Evolutionary conservation across 2,888 invertebrate species (phyloP), one percentile per base, ranked within the genome.

Genomic region (Ichneumoninae sp.): DNA sequence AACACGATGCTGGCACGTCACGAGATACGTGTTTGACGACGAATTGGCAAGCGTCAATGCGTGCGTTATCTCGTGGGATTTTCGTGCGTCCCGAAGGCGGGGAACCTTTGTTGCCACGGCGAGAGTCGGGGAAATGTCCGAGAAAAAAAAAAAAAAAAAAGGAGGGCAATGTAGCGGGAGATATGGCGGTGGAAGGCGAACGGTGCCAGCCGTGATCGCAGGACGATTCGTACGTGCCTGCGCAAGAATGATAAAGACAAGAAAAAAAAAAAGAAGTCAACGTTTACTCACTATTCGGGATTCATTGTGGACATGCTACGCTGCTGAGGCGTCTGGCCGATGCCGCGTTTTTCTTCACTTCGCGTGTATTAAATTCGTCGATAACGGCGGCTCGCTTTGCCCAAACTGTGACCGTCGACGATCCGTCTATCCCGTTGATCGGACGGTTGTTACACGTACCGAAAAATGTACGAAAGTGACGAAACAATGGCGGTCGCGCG

Each of bases 251-350:
- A 83, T 78, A 84, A 84, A 85, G 77, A 69, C 87, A 81, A 63
- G 54, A 85, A 77, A 57, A 40, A 81, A 80, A 44, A 71, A 52
- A 52, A 44, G 54, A 26, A 73, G 60, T 63, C 65, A 69, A 78
- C 70, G 88, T 91, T 90, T 92, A 94, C 94, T 94, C 90, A 94
- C 94, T 94, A 94, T 91, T 94, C 94, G 86, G 94, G 94, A 93
- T 94, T 94, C 94, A 94, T 94, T 91, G 94, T 94, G 93, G 93
- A 93, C 94, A 94, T 94, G 88, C 90, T 93, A 93, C 87, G 91
- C 86, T 88, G 88, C 85, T 87, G 87, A 88, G 86, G 88, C 81
- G 76, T 76, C 76, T 66, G 50, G 26, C 66, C 54, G 52, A 76
- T 76, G 66, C 50, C 75, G 65, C 50, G 52, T 40, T 52, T 76